A percentile compares a stretch with the other conserved stretches of the same genome.
phyloP scores from a whole-genome alignment of 2,888 invertebrate genomes.

The Steinernema hermaphroditum region DNA sequence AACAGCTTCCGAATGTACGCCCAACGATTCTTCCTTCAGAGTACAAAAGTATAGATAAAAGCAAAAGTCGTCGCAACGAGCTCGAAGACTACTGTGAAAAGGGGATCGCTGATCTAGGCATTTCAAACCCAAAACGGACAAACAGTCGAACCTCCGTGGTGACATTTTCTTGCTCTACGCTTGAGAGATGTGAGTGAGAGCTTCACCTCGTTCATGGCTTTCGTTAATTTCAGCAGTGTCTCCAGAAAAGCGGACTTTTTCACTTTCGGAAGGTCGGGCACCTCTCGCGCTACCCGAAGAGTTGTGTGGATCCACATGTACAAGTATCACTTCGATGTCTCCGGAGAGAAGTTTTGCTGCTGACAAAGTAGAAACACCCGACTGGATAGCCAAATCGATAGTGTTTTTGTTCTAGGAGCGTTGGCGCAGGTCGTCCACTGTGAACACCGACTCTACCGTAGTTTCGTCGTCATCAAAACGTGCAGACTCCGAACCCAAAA shows the following conservation, averaged over 20 bases:
- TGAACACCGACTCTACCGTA: slow-evolving; percentile 10
- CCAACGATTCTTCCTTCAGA: slow-evolving; percentile 34
- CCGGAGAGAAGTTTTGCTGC: slow-evolving; percentile 31
- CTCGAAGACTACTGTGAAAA: slow-evolving; percentile 46
- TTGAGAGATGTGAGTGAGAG: slow-evolving; percentile 49
- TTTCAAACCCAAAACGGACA: slow-evolving; percentile 16
- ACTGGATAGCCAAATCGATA: slow-evolving; percentile 1
- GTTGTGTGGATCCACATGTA: slow-evolving; percentile 48
- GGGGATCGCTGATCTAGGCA: slow-evolving; percentile 13
- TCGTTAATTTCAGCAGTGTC: slow-evolving; percentile 34
- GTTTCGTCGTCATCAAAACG: slow-evolving; percentile 8
- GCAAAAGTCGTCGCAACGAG: slow-evolving; percentile 29
- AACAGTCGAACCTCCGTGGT: slow-evolving; percentile 44
- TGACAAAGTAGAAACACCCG: slow-evolving; percentile 34
- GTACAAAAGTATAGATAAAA: background rate
- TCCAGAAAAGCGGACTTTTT: slow-evolving; percentile 27
- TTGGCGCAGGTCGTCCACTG: slow-evolving; percentile 5
- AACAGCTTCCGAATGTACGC: slow-evolving; percentile 27
- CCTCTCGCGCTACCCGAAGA: slow-evolving; percentile 59
- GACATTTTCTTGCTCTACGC: slow-evolving; percentile 51
- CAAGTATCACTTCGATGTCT: slow-evolving; percentile 37
- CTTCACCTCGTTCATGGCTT: too few species aligned
- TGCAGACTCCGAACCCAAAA: slow-evolving; percentile 1
- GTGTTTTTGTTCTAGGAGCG: slow-evolving; percentile 25
- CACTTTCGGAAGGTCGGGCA: slow-evolving; percentile 43